Evolutionary conservation across 2,113 vertebrate species (phyloP).

Genomic region (Gorsachius goisagi): DNA sequence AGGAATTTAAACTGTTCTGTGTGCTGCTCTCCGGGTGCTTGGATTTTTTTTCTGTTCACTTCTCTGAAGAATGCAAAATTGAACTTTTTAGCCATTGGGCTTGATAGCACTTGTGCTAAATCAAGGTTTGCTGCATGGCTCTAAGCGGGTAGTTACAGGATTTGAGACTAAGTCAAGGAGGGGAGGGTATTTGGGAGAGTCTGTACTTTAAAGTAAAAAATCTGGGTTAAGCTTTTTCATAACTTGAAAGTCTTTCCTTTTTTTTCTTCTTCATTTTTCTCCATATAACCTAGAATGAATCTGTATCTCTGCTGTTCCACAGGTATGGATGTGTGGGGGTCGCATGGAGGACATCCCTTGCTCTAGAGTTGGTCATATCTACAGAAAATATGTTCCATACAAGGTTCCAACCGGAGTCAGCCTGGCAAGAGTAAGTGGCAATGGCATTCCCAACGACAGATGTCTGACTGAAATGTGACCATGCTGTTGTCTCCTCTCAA

Average conservation of each 20-base stretch:
- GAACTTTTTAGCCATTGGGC: neutral
- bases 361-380: constrained; percentile 97
- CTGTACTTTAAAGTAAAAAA: neutral
- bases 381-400: constrained; percentile 97
- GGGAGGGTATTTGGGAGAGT: neutral
- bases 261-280: neutral
- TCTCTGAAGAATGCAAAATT: neutral
- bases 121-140: constrained; percentile 13
- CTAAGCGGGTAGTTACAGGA: neutral
- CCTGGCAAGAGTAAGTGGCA: constrained; percentile 85
- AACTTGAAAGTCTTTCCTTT: neutral
- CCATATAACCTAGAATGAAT: neutral
- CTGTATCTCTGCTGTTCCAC: neutral
- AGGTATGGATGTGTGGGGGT: constrained; percentile 88
- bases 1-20: neutral
- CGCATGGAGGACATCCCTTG: constrained; percentile 87
- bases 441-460: neutral
- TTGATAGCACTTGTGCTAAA: constrained; percentile 9
- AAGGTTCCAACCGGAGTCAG: constrained; percentile 95
- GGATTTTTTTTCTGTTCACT: neutral
- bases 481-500: neutral
- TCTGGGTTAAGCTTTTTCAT: neutral
- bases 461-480: neutral
- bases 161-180: neutral
- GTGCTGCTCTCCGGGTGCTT: neutral